Evolutionary conservation across 2,888 invertebrate genomes (phyloP).

Genomic region (Leptopterna dolabrata): DNA sequence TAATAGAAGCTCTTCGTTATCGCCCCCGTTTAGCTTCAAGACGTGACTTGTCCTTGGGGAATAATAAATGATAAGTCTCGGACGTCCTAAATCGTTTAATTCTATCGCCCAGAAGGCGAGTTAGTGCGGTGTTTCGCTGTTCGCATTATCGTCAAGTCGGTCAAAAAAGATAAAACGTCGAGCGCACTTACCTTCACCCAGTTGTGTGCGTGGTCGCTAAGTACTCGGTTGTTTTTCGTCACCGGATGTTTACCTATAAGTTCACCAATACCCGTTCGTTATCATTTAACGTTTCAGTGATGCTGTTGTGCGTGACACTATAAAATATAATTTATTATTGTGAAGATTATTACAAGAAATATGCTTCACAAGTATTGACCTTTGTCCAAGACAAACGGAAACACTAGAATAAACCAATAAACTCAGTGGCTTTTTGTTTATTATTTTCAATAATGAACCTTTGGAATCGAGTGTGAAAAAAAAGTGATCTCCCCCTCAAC

Average conservation of each 20-base stretch:
- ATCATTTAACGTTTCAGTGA: too few species aligned
- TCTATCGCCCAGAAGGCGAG: neutral
- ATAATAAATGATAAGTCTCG: neutral
- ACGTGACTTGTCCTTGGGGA: neutral
- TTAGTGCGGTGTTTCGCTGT: neutral
- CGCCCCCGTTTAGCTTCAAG: neutral
- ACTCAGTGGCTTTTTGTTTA: too few species aligned
- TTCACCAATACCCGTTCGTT: too few species aligned
- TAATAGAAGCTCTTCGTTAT: neutral
- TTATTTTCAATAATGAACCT: too few species aligned
- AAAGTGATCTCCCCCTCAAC: too few species aligned
- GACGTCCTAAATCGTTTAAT: neutral
- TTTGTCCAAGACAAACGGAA: too few species aligned
- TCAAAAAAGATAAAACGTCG: neutral
- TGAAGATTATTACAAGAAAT: too few species aligned
- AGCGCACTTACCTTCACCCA: neutral
- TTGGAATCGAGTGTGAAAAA: too few species aligned
- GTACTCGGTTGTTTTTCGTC: neutral
- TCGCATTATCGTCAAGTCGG: neutral
- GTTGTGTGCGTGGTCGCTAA: neutral
- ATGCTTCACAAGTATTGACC: too few species aligned
- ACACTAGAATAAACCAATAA: too few species aligned
- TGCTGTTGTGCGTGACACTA: too few species aligned
- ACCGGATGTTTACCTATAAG: neutral
- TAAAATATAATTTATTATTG: too few species aligned